Evolutionary conservation across 2,797 vertebrate species (phyloP), one percentile per base, ranked within the genome.

Genomic region (Gallinago stenura): DNA sequence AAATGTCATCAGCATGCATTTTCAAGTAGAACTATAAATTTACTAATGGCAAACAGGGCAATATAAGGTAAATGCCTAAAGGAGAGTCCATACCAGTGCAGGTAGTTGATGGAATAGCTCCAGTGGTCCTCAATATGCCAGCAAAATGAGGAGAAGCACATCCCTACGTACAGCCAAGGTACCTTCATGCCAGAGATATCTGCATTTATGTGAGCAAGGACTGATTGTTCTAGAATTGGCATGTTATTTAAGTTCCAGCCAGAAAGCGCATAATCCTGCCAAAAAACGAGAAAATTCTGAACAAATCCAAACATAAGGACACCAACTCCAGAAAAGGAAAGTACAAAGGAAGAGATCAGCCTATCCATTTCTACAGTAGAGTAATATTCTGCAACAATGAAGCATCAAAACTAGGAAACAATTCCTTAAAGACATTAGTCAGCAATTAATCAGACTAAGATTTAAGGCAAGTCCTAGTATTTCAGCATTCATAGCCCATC

Each of bases 161-260:
- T 99, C 77, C 99, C 99, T 53, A 99, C 99, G 0, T 99, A 99
- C 2, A 99, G 99, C 99, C 99, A 99, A 50, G 99, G 99, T 57
- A 99, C 99, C 97, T 99, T 99, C 99, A 99, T 99, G 56, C 99
- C 99, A n/a, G 99, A 99, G 97, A 99, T 99, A 97, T 99, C 99
- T 58, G 99, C 99, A 8, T 99, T 99, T 97, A 99, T 99, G 97
- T 99, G 99, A 43, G 99, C 98, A 76, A 99, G 98, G 56, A 99
- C 99, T 1, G 99, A 99, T 89, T 99, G 99, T 81, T 99, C 99
- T 68, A 99, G 97, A 25, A 99, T 98, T 4, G 99, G 99, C 99
- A 99, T 99, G 97, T 99, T 99, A 97, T 99, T 99, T 97, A 99
- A 98, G 97, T 99, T 99, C 99, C 99, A 99, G 92, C 99, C 99